Percentiles rank a stretch among this genome's conserved stretches.
These are phyloP conservation scores for Antechinus flavipes DNA, from an alignment of 2,113 vertebrate genomes.

Conservation along the genomic window DNA sequence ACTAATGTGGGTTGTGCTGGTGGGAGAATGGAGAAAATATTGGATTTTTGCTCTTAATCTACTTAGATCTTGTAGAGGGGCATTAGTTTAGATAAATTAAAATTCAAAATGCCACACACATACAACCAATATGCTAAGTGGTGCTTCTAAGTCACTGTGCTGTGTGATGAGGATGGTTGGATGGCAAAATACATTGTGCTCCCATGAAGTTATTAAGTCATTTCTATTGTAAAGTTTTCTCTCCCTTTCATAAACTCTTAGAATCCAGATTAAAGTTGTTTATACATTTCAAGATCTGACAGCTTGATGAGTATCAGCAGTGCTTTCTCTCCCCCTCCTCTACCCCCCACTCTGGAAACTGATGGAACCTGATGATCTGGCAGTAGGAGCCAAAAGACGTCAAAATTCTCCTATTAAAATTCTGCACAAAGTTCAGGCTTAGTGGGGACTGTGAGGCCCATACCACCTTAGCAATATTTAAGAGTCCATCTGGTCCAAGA, in stretches of 20 bases:
- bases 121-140: constrained; percentile 82
- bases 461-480: constrained; percentile 4
- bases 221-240: constrained; percentile 61
- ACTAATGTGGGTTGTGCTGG: constrained; percentile 85
- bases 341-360: neutral
- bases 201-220: constrained; percentile 71
- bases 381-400: neutral
- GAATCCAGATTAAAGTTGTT: constrained; percentile 44
- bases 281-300: constrained; percentile 41
- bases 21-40: constrained; percentile 87
- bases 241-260: constrained; percentile 46
- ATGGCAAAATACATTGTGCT: constrained; percentile 46
- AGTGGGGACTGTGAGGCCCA: neutral
- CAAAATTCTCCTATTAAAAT: constrained; percentile 41
- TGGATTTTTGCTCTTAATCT: constrained; percentile 90
- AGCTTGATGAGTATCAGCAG: constrained; percentile 4
- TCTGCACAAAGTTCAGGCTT: constrained; percentile 20
- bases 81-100: constrained; percentile 90
- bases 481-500: constrained; percentile 14
- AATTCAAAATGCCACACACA: constrained; percentile 78
- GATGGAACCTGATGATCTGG: neutral
- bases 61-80: constrained; percentile 86
- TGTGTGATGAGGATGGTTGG: constrained; percentile 72
- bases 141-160: constrained; percentile 80
- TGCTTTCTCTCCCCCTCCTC: neutral